A percentile compares a stretch with the other conserved stretches of the same genome.
Conservation (phyloP, 2,113 vertebrate genomes). For the Ciconia maguari region DNA sequence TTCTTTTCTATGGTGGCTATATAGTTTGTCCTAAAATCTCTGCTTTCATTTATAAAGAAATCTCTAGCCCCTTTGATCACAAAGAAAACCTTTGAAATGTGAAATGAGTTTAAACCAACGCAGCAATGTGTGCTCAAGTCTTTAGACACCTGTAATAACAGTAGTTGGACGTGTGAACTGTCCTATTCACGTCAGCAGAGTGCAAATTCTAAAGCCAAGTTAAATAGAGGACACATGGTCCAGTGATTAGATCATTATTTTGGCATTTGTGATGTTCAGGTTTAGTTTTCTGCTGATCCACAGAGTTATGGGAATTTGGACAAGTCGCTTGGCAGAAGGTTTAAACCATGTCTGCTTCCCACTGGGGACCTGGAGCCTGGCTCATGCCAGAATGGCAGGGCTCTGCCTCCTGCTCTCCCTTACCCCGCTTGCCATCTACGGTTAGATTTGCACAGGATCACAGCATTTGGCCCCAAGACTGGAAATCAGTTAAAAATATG, state of each 20-base stretch:
- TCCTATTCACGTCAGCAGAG: not conserved
- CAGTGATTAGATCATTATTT: constrained; percentile 35
- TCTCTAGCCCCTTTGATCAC: constrained; percentile 35
- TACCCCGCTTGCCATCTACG: not conserved
- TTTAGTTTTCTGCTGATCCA: constrained; percentile 31
- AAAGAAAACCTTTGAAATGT: constrained; percentile 63
- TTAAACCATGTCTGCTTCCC: not conserved
- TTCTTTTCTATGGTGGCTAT: not conserved
- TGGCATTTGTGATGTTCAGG: constrained; percentile 22
- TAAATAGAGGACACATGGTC: constrained; percentile 50
- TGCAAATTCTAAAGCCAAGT: constrained; percentile 35
- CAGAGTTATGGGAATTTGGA: not conserved
- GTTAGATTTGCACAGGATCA: not conserved
- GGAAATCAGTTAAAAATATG: not conserved
- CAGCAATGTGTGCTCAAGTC: constrained; percentile 47
- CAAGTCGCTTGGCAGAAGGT: not conserved
- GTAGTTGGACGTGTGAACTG: constrained; percentile 12
- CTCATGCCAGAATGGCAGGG: not conserved
- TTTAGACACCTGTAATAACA: constrained; percentile 64
- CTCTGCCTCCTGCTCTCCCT: not conserved
- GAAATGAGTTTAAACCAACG: constrained; percentile 17
- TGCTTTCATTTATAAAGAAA: constrained; percentile 27
- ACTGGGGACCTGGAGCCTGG: not conserved
- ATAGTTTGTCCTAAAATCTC: not conserved
- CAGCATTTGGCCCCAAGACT: not conserved